Evolutionary conservation across 1,140 invertebrate species (phyloP).

Genomic region (Bombus impatiens): DNA sequence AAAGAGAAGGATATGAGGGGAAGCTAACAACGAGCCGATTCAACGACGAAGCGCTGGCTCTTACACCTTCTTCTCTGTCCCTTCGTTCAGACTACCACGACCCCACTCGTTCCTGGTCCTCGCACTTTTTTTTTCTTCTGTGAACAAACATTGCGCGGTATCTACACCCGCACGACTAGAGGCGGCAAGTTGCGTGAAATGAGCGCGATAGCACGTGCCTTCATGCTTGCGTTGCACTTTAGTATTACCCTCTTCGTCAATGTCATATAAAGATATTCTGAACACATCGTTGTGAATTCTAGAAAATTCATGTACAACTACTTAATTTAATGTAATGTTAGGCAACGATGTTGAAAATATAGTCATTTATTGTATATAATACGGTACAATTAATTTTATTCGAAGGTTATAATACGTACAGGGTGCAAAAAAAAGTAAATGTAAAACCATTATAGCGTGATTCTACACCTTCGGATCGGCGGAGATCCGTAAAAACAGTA

Average conservation of each 20-base stretch:
- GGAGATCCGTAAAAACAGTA: no score
- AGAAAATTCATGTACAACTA: background rate
- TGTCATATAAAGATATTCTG: background rate
- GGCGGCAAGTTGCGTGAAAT: slow-evolving; percentile 62
- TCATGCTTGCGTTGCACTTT: slow-evolving; percentile 36
- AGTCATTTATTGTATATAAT: no score
- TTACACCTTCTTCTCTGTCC: slow-evolving; percentile 35
- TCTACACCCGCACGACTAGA: slow-evolving; percentile 62
- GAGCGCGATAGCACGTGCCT: slow-evolving; percentile 61
- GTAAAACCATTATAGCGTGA: no score
- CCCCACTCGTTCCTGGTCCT: background rate
- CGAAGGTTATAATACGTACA: no score
- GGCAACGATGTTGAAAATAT: no score
- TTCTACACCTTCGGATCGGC: no score
- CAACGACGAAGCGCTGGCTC: slow-evolving; percentile 50
- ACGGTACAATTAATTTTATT: no score
- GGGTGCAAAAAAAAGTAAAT: no score
- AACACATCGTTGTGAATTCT: background rate
- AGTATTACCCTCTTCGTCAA: background rate
- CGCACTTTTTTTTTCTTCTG: slow-evolving; percentile 38
- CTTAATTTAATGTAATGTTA: background rate
- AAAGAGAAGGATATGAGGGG: slow-evolving; percentile 17
- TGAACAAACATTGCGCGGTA: slow-evolving; percentile 66
- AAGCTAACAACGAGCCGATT: slow-evolving; percentile 68
- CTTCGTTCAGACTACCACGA: background rate